Conservation (phyloP, 23 tunicate genomes). For the Corella eumyota region DNA sequence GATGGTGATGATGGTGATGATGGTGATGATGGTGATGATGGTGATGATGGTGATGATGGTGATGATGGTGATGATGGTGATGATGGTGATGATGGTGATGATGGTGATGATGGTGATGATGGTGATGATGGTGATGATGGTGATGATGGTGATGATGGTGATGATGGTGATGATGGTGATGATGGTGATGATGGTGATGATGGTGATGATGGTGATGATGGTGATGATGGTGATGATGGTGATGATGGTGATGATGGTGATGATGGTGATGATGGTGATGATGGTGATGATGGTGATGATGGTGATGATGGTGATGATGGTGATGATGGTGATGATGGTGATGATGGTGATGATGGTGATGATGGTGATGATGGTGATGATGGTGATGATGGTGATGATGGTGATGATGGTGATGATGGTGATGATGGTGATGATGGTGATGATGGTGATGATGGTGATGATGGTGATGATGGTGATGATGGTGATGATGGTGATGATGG, state of each 20-base stretch:
- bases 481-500: constrained; percentile 8
- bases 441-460: constrained; percentile 8
- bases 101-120: background rate
- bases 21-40: constrained; percentile 1
- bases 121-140: constrained; percentile 6
- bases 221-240: constrained; percentile 3
- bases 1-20: background rate
- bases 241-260: constrained; percentile 10
- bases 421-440: constrained; percentile 10
- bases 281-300: constrained; percentile 15
- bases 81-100: constrained; percentile 11
- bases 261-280: constrained; percentile 4
- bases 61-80: constrained; percentile 5
- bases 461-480: background rate
- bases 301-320: constrained; percentile 7
- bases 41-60: constrained; percentile 7
- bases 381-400: constrained; percentile 3
- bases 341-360: constrained; percentile 1
- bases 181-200: constrained; percentile 2
- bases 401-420: background rate
- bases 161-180: constrained; percentile 3
- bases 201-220: constrained; percentile 5
- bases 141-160: constrained; percentile 10
- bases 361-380: constrained; percentile 14
- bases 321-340: background rate